These are phyloP conservation scores for Melinaea marsaeus DNA, from an alignment of 2,888 invertebrate genomes.

Conservation along the genomic window DNA sequence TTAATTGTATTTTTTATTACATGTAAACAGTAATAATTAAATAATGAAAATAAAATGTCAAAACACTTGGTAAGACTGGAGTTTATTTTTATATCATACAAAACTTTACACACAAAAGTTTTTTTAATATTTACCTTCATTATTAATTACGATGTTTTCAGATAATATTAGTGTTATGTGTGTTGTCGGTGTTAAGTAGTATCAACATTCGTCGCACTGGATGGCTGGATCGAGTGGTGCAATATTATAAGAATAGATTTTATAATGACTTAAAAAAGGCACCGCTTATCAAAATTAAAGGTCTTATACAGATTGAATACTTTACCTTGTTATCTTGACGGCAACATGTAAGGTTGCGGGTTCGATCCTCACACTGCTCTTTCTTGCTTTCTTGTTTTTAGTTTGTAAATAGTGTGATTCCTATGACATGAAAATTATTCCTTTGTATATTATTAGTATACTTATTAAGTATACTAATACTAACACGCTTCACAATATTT, in stretches of 20 bases:
- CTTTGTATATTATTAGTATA: too few species aligned
- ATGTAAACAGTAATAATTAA: not conserved
- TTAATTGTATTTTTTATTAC: constrained; percentile 1
- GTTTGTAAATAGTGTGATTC: too few species aligned
- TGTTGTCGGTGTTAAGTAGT: constrained; percentile 23
- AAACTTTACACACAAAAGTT: not conserved
- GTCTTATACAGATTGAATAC: constrained; percentile 28
- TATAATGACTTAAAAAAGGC: constrained; percentile 40
- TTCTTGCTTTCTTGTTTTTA: too few species aligned
- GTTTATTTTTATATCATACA: not conserved
- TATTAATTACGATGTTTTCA: not conserved
- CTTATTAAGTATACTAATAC: too few species aligned
- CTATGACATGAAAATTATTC: too few species aligned
- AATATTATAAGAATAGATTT: constrained; percentile 44
- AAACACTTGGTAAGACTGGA: constrained; percentile 9
- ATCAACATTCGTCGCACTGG: constrained; percentile 40
- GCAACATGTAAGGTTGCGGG: too few species aligned
- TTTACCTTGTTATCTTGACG: too few species aligned
- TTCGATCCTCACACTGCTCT: too few species aligned
- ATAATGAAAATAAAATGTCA: not conserved
- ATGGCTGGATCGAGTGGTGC: constrained; percentile 52
- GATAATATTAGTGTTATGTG: constrained; percentile 11
- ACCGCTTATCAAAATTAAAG: constrained; percentile 38
- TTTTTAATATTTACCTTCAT: not conserved
- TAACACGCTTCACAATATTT: too few species aligned